These are phyloP conservation scores for Marisa cornuarietis DNA, from an alignment of 1,140 invertebrate genomes.

Conservation along the genomic window DNA sequence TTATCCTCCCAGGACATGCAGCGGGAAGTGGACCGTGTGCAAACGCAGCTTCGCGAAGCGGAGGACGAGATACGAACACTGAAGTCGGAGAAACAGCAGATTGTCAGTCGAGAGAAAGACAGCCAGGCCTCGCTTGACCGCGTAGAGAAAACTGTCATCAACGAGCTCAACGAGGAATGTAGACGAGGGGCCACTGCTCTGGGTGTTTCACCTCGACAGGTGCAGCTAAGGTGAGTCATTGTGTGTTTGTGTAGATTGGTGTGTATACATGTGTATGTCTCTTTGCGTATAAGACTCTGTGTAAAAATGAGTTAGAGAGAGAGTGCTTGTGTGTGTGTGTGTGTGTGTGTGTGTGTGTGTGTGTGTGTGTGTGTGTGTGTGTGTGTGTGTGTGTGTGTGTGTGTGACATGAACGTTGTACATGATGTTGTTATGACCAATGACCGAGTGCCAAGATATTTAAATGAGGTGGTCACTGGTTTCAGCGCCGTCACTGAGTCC, in stretches of 20 bases:
- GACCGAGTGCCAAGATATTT: no score
- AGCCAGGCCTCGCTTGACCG: conserved; percentile 41
- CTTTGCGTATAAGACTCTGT: neutral
- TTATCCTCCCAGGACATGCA: conserved; percentile 46
- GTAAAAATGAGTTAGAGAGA: neutral
- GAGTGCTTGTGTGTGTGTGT: conserved; percentile 12
- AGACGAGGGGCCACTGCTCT: conserved; percentile 48
- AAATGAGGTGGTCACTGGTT: neutral
- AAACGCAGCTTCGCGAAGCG: conserved; percentile 44
- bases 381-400: neutral
- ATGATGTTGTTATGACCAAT: neutral
- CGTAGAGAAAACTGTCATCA: conserved; percentile 54
- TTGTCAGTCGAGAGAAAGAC: conserved; percentile 44
- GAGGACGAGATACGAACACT: conserved; percentile 52
- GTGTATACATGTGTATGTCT: neutral
- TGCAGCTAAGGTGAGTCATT: conserved; percentile 44
- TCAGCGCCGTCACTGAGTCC: conserved; percentile 28
- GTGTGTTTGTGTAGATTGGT: neutral
- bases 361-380: conserved; percentile 11
- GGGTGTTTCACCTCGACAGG: conserved; percentile 51
- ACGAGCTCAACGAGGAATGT: conserved; percentile 63
- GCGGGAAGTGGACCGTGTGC: conserved; percentile 49
- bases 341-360: conserved; percentile 9
- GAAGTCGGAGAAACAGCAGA: conserved; percentile 40
- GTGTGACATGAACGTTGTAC: neutral